Evolutionary conservation across 2,888 invertebrate genomes (phyloP).

Genomic region (Agrotis puta): DNA sequence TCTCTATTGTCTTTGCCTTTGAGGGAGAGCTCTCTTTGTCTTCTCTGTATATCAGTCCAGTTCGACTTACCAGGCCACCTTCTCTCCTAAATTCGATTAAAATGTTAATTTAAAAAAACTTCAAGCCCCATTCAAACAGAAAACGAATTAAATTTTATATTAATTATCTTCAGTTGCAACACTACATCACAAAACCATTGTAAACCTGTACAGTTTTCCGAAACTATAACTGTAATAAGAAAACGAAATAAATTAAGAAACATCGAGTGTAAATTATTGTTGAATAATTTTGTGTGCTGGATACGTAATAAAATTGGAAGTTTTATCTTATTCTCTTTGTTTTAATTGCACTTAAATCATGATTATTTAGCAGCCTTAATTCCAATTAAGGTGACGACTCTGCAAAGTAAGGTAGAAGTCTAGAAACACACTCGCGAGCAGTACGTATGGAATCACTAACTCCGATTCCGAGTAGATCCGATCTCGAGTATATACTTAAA

Average conservation of each 20-base stretch:
- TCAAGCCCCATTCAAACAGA: background rate
- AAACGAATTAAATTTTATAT: slow-evolving; percentile 1
- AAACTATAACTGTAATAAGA: slow-evolving; percentile 34
- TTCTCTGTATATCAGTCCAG: too few species aligned
- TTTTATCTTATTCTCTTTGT: slow-evolving; percentile 52
- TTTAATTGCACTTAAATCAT: slow-evolving; percentile 10
- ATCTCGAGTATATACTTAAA: too few species aligned
- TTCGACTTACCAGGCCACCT: too few species aligned
- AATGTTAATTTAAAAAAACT: too few species aligned
- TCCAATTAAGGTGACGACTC: background rate
- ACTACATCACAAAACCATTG: slow-evolving; percentile 4
- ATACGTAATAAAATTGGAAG: slow-evolving; percentile 69
- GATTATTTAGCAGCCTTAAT: too few species aligned
- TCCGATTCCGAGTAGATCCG: too few species aligned
- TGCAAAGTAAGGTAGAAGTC: background rate
- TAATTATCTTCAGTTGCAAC: slow-evolving; percentile 28
- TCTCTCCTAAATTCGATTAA: too few species aligned
- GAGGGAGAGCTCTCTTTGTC: too few species aligned
- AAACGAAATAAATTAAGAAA: slow-evolving; percentile 33
- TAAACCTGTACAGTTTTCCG: slow-evolving; percentile 34
- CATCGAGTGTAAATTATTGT: slow-evolving; percentile 61
- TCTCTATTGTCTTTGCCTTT: too few species aligned
- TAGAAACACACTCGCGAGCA: too few species aligned
- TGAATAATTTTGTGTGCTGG: slow-evolving; percentile 72
- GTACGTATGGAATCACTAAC: too few species aligned